Base-by-base conservation (phyloP, 1,140 invertebrate genomes). In the Manduca sexta region DNA sequence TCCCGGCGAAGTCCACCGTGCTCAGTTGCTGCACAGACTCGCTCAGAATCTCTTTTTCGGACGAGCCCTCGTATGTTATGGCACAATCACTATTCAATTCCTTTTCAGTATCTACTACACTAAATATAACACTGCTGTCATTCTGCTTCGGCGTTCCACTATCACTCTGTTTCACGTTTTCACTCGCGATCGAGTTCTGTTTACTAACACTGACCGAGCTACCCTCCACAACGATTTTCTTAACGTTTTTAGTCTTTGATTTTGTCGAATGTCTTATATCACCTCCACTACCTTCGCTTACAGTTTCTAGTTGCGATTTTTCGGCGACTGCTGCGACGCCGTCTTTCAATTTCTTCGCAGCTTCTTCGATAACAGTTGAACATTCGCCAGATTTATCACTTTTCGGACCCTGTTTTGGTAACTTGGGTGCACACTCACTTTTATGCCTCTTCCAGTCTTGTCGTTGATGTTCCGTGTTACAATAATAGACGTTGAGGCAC, bases 401-500 rank as follows among this genome's bases (percentile, higher is more conserved):
- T 60, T 60, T 68, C 30, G 49, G 45, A 52, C 49, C 69, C 55
- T 77, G 69, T 69, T 81, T 76, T 66, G 66, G 60, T 66, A 68
- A 68, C 66, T 81, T 84, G 12, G 71, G 70, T 50, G 65, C 62
- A 65, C 89, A 90, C 40, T 87, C 82, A 60, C 74, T 75, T 79
- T 91, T 93, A 71, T 95, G 94, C 46, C 84, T 83, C 57, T 90
- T 90, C 93, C 93, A 95, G 61, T 95, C 91, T 50, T 88, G 69
- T 45, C 88, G 90, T 81, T 95, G 94, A 73, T 95, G 94, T 55
- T 92, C 91, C 64, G 90, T 92, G 35, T 90, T 91, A 78, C 94
- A 95, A 79, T 95, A 95, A 83, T 90, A 91, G 49, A 90, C 88
- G 49, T 73, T 83, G 60, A 91, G 90, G 83, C 94, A 95, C 49